Percentiles rank a stretch among this genome's conserved stretches.
phyloP scores from a whole-genome alignment of 2,797 vertebrate genomes.

The Syngnathus acus region DNA sequence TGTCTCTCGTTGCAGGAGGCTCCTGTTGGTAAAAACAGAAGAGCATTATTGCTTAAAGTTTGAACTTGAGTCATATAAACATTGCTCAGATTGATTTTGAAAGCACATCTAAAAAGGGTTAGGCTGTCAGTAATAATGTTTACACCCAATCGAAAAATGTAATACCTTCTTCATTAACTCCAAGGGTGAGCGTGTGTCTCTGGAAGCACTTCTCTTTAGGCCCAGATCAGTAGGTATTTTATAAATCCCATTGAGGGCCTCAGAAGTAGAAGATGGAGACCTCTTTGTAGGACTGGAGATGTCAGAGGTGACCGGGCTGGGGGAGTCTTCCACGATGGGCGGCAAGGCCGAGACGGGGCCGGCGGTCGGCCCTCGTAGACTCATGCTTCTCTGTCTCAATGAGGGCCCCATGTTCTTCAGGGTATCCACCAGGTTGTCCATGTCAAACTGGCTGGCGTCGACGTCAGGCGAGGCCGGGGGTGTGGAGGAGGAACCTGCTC shows the following conservation, averaged over 20 bases:
- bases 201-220: conserved; percentile 35
- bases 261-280: neutral
- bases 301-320: conserved; percentile 13
- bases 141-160: conserved; percentile 1
- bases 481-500: conserved; percentile 30
- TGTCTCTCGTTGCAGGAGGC: conserved; percentile 3
- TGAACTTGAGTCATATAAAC: too few species aligned
- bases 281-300: conserved; percentile 6
- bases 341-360: conserved; percentile 67
- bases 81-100: too few species aligned
- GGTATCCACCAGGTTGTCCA: conserved; percentile 83
- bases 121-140: neutral
- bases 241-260: conserved; percentile 24
- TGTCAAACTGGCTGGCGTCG: conserved; percentile 65
- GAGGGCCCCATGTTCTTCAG: conserved; percentile 84
- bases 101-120: neutral
- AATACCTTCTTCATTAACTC: conserved; percentile 65
- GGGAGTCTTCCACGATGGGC: conserved; percentile 78
- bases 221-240: conserved; percentile 56
- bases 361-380: conserved; percentile 38
- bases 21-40: conserved; percentile 17
- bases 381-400: conserved; percentile 56
- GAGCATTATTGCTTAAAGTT: too few species aligned
- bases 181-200: conserved; percentile 61
- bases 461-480: conserved; percentile 53